phyloP scores from a whole-genome alignment of 2,888 invertebrate species.

The Pharmacophagus antenor region DNA sequence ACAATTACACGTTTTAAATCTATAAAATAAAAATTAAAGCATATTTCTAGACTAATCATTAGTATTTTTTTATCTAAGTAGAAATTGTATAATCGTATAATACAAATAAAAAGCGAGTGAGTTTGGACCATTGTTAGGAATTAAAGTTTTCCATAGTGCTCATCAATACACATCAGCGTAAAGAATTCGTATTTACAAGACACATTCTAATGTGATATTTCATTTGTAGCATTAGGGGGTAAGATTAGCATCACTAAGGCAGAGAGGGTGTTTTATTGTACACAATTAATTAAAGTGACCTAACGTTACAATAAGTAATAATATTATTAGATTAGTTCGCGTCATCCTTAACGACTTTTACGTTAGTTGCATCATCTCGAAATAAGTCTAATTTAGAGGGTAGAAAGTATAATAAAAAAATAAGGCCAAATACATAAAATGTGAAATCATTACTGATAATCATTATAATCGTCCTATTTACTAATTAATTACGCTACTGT shows the following conservation, averaged over 20 bases:
- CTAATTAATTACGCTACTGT: constrained; percentile 58
- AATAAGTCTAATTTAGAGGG: constrained; percentile 48
- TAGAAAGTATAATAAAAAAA: constrained; percentile 51
- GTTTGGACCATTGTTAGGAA: constrained; percentile 81
- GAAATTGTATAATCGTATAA: constrained; percentile 77
- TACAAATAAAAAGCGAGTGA: constrained; percentile 79
- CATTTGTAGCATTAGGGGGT: constrained; percentile 63
- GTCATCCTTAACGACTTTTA: constrained; percentile 45
- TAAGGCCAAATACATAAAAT: constrained; percentile 54
- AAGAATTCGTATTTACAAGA: constrained; percentile 74
- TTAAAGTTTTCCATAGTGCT: constrained; percentile 76
- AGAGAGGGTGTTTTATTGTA: constrained; percentile 78
- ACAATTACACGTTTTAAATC: constrained; percentile 74
- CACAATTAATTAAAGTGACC: constrained; percentile 65
- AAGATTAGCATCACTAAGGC: constrained; percentile 78
- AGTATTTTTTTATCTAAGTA: constrained; percentile 67
- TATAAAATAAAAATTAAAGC: constrained; percentile 77
- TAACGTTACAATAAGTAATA: constrained; percentile 56
- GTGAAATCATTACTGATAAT: constrained; percentile 49
- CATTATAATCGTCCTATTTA: constrained; percentile 51
- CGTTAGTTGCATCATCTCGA: constrained; percentile 43
- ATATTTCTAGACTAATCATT: constrained; percentile 67
- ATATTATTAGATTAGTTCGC: constrained; percentile 44
- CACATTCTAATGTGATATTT: constrained; percentile 67
- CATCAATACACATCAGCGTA: constrained; percentile 69